Evolutionary conservation across 2,888 invertebrate species (phyloP).

Genomic region (Meandrusa payeni): DNA sequence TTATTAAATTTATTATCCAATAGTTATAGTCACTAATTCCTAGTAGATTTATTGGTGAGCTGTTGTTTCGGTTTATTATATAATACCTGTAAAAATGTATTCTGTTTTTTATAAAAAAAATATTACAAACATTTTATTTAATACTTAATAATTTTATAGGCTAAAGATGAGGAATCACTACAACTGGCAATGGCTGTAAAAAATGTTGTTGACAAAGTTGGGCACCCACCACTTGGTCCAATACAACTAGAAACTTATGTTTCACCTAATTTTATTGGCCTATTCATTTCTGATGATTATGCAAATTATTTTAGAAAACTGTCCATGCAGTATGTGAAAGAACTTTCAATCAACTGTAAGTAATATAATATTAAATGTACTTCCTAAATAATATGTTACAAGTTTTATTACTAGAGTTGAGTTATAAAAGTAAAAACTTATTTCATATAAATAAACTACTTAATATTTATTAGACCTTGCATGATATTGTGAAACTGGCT

Average conservation of each 20-base stretch:
- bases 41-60: too few species aligned
- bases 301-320: conserved; percentile 90
- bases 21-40: too few species aligned
- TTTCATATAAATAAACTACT: background rate
- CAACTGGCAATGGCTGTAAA: conserved; percentile 86
- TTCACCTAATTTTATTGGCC: conserved; percentile 94
- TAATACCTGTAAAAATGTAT: too few species aligned
- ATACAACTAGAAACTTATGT: conserved; percentile 90
- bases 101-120: too few species aligned
- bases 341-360: conserved; percentile 88
- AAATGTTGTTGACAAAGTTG: conserved; percentile 86
- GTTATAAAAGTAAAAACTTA: background rate
- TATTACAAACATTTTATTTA: too few species aligned
- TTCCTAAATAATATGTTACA: background rate
- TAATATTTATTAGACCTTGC: background rate
- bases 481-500: conserved; percentile 8
- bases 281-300: conserved; percentile 91
- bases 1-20: too few species aligned
- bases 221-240: conserved; percentile 83
- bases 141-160: conserved; percentile 78
- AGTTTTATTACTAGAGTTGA: too few species aligned
- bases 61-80: too few species aligned
- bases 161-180: conserved; percentile 86
- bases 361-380: conserved; percentile 28
- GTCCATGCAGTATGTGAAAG: conserved; percentile 90